phyloP scores from a whole-genome alignment of 2,113 vertebrate species.

The Grammomys surdaster region DNA sequence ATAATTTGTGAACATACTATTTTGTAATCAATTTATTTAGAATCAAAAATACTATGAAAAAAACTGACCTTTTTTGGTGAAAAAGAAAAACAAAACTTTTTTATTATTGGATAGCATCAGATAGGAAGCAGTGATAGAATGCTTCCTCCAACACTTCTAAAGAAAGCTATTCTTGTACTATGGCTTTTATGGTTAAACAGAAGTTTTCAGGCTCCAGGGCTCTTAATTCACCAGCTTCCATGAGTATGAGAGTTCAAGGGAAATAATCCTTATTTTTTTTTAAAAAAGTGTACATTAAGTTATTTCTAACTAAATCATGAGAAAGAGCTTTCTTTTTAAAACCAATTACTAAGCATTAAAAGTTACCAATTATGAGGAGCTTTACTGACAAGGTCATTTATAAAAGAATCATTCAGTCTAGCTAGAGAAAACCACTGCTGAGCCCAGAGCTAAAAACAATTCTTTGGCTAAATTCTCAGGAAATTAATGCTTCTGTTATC shows the following conservation, averaged over 20 bases:
- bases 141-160: not conserved
- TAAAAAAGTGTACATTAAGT: constrained; percentile 43
- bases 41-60: constrained; percentile 39
- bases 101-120: not conserved
- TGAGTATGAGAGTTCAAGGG: constrained; percentile 65
- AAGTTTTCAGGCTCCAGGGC: constrained; percentile 6
- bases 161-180: constrained; percentile 8
- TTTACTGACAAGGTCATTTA: constrained; percentile 77
- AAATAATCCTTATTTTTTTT: constrained; percentile 73
- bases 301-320: constrained; percentile 67
- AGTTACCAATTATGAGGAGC: constrained; percentile 73
- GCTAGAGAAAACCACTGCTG: constrained; percentile 29
- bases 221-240: constrained; percentile 63
- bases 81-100: not conserved
- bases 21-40: constrained; percentile 10
- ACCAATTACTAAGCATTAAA: constrained; percentile 73
- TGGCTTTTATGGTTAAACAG: constrained; percentile 22
- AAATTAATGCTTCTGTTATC: constrained; percentile 77
- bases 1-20: constrained; percentile 26
- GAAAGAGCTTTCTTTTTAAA: constrained; percentile 62
- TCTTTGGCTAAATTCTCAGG: constrained; percentile 73
- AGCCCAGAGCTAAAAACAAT: constrained; percentile 67
- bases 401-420: constrained; percentile 71
- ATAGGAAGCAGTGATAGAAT: not conserved
- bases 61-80: not conserved